Evolutionary conservation across 2,113 vertebrate genomes (phyloP).

Genomic region (Emydura subglobosa): DNA sequence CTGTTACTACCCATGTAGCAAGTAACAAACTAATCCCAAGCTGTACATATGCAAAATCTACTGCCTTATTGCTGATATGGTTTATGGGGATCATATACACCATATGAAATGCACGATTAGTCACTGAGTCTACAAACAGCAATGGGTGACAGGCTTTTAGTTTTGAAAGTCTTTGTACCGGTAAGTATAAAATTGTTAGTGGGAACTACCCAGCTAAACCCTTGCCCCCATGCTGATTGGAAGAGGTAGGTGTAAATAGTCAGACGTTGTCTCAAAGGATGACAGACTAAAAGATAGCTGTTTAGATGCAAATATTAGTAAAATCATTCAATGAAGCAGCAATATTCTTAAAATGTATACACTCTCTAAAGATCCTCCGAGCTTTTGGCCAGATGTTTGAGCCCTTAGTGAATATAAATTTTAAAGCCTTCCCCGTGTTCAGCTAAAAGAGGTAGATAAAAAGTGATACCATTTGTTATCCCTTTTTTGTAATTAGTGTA

Average conservation of each 20-base stretch:
- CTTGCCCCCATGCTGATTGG: neutral
- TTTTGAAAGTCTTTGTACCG: conserved; percentile 42
- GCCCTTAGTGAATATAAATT: neutral
- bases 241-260: conserved; percentile 42
- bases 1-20: neutral
- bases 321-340: conserved; percentile 29
- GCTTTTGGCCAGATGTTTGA: neutral
- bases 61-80: neutral
- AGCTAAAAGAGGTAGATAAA: neutral
- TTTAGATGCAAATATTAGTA: conserved; percentile 54
- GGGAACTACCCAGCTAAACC: conserved; percentile 31
- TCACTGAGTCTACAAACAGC: conserved; percentile 41
- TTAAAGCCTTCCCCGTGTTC: neutral
- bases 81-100: neutral
- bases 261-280: conserved; percentile 42
- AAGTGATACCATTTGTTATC: neutral
- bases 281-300: conserved; percentile 1
- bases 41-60: neutral
- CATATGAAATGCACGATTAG: conserved; percentile 23
- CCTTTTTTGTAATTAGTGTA: neutral
- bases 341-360: conserved; percentile 46
- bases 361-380: neutral
- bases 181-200: neutral
- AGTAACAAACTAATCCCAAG: conserved; percentile 23
- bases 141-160: conserved; percentile 16